Base-by-base conservation (phyloP, 2,888 invertebrate species). In the Calameuta pallipes region DNA sequence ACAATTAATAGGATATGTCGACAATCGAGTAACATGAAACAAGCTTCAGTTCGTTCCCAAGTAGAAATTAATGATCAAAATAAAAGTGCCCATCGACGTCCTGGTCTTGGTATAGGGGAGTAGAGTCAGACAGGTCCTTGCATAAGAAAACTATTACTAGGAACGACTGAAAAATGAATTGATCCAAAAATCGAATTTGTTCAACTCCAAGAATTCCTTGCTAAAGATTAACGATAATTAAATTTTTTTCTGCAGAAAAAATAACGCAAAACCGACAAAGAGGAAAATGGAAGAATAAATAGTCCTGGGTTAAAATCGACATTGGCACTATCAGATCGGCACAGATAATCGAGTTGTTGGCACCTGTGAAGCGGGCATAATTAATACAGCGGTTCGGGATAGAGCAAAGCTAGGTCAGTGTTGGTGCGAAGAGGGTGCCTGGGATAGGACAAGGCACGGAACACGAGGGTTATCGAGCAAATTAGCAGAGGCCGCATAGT, bases 311-410 rank as follows among this genome's bases (percentile, higher is more conserved):
- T 23, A 56, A 56, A 56, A 56, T 56, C 23, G 56, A 56, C 23
- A 56, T 23, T 56, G 15, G 56, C 56, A 56, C 56, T 56, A 87
- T 87, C 87, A 86, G 86, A 89, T 90, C 89, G 86, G 85, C 87
- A 86, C 88, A 86, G 90, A 90, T 89, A 89, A 90, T 90, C 89
- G 89, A 88, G 86, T 89, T 90, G 90, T 90, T 89, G 90, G 88
- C 90, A 90, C 90, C 89, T 90, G 90, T 88, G 86, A 88, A 89
- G 83, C 87, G 83, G 83, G 84, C 87, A 86, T 89, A 90, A 90
- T 90, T 90, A 90, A 90, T 89, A 87, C 85, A 56, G 69, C 69
- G 37, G 41, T 36, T 76, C 37, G 69, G 70, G 69, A 76, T 76
- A 56, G 56, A 56, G 56, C 9, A 23, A 56, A 56, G 56, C 56